These are phyloP conservation scores for Liposcelis brunnea DNA, from an alignment of 2,888 invertebrate genomes.

Conservation along the genomic window DNA sequence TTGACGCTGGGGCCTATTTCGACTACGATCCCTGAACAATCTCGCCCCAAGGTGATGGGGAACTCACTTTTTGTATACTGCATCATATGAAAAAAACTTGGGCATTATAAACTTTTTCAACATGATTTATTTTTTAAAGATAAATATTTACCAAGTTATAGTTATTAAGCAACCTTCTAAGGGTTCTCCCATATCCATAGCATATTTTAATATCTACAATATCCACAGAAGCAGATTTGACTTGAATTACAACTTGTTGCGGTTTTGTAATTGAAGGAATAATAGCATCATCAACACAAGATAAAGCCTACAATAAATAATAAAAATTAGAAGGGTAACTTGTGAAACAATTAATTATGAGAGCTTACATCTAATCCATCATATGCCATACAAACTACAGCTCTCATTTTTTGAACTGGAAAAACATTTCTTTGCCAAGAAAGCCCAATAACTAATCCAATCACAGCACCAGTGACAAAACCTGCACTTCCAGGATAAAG, in stretches of 20 bases:
- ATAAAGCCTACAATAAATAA: slow-evolving; percentile 34
- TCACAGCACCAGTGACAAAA: slow-evolving; percentile 24
- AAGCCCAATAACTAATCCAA: slow-evolving; percentile 24
- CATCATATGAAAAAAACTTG: slow-evolving; percentile 10
- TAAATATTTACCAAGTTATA: slow-evolving; percentile 19
- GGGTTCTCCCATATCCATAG: slow-evolving; percentile 33
- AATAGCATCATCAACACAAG: slow-evolving; percentile 29
- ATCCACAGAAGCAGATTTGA: slow-evolving; percentile 41
- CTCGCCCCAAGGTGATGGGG: slow-evolving; percentile 41
- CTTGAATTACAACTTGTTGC: slow-evolving; percentile 39
- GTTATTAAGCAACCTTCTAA: slow-evolving; percentile 25
- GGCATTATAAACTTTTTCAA: not conserved
- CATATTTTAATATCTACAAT: slow-evolving; percentile 39
- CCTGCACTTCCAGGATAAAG: slow-evolving; percentile 25
- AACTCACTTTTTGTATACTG: slow-evolving; percentile 26
- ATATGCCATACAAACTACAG: slow-evolving; percentile 25
- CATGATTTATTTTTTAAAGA: not conserved
- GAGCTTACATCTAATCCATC: slow-evolving; percentile 27
- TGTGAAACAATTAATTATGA: slow-evolving; percentile 6
- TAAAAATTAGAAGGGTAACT: slow-evolving; percentile 2
- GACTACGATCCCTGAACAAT: slow-evolving; percentile 41
- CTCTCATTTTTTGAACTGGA: slow-evolving; percentile 25
- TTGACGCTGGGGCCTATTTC: slow-evolving; percentile 40
- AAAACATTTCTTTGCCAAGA: slow-evolving; percentile 19
- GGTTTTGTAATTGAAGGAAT: slow-evolving; percentile 33